Evolutionary conservation across 2,113 vertebrate genomes (phyloP).

Genomic region (Garra rufa): DNA sequence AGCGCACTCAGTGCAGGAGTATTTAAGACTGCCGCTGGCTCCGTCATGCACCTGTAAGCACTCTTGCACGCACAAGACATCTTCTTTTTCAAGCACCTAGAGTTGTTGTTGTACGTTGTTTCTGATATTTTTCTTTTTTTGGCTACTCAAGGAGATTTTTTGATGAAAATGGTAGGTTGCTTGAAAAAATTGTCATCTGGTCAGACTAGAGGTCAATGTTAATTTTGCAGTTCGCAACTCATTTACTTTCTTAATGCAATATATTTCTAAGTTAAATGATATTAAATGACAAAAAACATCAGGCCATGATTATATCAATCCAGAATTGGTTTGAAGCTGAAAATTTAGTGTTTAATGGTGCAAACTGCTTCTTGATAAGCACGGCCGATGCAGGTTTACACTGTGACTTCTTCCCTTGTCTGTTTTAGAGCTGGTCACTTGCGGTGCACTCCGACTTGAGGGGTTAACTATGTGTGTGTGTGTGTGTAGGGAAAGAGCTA

Average conservation of each 20-base stretch:
- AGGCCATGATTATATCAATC: not conserved
- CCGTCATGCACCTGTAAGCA: constrained; percentile 41
- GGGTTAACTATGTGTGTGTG: constrained; percentile 35
- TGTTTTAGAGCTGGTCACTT: constrained; percentile 11
- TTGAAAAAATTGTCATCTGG: not conserved
- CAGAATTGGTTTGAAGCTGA: not conserved
- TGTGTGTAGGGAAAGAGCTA: constrained; percentile 48
- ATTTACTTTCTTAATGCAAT: not conserved
- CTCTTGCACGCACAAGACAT: constrained; percentile 22
- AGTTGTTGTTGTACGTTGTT: not conserved
- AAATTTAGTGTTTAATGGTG: not conserved
- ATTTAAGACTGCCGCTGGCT: constrained; percentile 53
- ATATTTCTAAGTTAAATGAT: not conserved
- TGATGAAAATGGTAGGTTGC: not conserved
- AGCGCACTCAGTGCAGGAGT: constrained; percentile 50
- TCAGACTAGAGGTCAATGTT: not conserved
- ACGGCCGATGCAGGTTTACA: not conserved
- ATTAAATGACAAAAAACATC: not conserved
- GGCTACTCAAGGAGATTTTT: not conserved
- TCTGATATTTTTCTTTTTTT: too few species aligned
- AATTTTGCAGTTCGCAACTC: not conserved
- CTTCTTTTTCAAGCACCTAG: constrained; percentile 16
- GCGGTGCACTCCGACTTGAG: constrained; percentile 8
- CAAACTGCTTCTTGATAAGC: not conserved
- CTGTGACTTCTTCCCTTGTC: not conserved